Percentiles rank a stretch among this genome's conserved stretches.
These are phyloP conservation scores for Ciconia maguari DNA, from an alignment of 2,113 vertebrate species.

Conservation along the genomic window DNA sequence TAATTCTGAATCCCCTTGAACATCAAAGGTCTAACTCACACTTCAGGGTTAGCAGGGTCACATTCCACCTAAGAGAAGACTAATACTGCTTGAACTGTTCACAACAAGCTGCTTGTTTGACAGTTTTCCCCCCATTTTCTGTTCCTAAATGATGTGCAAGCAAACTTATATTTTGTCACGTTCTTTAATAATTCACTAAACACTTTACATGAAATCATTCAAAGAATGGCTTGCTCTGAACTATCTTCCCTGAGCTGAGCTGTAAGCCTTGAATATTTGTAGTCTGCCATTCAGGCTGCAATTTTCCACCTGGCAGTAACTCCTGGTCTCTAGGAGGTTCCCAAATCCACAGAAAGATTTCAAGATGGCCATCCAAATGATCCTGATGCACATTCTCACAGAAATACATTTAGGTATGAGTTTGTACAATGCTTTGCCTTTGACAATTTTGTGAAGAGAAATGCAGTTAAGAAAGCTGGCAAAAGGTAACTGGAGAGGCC, in stretches of 20 bases:
- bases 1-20: not conserved
- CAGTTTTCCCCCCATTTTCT: conserved; percentile 2
- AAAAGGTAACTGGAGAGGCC: not conserved
- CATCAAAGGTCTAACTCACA: conserved; percentile 53
- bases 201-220: not conserved
- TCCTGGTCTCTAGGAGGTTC: not conserved
- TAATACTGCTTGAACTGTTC: not conserved
- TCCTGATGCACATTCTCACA: not conserved
- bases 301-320: not conserved
- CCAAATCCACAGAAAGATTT: not conserved
- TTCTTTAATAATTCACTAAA: conserved; percentile 19
- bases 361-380: not conserved
- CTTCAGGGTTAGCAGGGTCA: conserved; percentile 45
- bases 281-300: not conserved
- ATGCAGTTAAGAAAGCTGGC: not conserved
- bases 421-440: not conserved
- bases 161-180: not conserved
- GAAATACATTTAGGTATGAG: not conserved
- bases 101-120: conserved; percentile 19
- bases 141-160: not conserved
- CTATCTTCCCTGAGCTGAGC: not conserved
- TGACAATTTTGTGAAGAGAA: not conserved
- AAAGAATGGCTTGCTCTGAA: not conserved
- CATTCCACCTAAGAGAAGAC: conserved; percentile 35
- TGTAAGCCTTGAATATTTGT: not conserved